Base-by-base conservation (phyloP, 2,888 invertebrate species). In the Campoplex capitator region DNA sequence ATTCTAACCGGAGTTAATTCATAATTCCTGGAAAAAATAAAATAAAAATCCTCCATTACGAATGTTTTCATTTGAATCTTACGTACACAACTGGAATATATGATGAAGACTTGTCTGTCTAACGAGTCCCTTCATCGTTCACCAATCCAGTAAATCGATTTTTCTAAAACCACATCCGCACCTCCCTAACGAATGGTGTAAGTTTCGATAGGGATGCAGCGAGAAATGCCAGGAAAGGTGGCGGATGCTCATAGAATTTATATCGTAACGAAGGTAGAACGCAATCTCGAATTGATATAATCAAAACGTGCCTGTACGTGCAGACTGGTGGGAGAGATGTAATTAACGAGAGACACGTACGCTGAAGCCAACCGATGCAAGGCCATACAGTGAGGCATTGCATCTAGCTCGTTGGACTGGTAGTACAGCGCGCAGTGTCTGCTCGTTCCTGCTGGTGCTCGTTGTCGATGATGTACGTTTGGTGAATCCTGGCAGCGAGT, bases 311-410 rank as follows among this genome's bases (percentile, higher is more conserved):
- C 13, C 58, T 68, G 68, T 82, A 85, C 68, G 85, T 75, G 82
- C 78, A 62, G 82, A 85, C 73, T 82, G 80, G 73, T 80, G 71
- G 83, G 80, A 77, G 86, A 80, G 86, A 80, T 76, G 86, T 83
- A 86, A 86, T 86, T 83, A 86, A 86, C 83, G 86, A 81, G 79
- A 86, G 83, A 77, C 86, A 83, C 77, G 86, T 83, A 83, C 80
- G 78, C 74, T 65, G 62, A 77, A 71, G 42, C 83, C 78, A 83
- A 86, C 80, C 80, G 74, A 75, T 67, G 83, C 80, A 76, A 77
- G 71, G 45, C 76, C 56, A 83, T 58, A 16, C 79, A 83, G 70
- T 56, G 65, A 86, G 79, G 79, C 71, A 86, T 83, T 77, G 83
- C 71, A 77, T 51, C 67, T 73, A 83, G 71, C 76, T 71, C 71